These are phyloP conservation scores for Argyresthia albistria DNA, from an alignment of 2,888 invertebrate species.

Conservation along the genomic window DNA sequence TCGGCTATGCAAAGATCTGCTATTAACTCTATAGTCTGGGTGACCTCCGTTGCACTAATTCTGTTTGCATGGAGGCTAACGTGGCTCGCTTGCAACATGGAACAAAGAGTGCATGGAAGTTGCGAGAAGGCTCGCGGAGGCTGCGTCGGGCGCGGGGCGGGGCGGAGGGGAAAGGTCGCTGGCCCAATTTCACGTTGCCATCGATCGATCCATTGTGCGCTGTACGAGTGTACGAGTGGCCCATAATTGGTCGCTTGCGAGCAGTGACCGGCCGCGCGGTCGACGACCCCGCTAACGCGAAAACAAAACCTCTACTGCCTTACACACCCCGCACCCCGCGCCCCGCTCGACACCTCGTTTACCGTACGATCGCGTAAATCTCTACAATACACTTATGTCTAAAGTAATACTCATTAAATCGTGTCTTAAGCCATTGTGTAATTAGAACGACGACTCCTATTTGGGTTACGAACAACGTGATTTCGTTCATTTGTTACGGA, in stretches of 20 bases:
- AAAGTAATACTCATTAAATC: slow-evolving; percentile 20
- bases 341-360: slow-evolving; percentile 19
- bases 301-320: slow-evolving; percentile 57
- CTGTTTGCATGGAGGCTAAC: too few relatives aligned
- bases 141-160: slow-evolving; percentile 9
- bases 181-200: slow-evolving; percentile 68
- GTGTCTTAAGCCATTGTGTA: slow-evolving; percentile 34
- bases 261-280: slow-evolving; percentile 66
- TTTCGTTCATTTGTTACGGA: slow-evolving; percentile 3
- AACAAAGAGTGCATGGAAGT: slow-evolving; percentile 4
- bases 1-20: too few relatives aligned
- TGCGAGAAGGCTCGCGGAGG: slow-evolving; percentile 3
- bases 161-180: slow-evolving; percentile 32
- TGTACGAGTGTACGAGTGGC: slow-evolving; percentile 65
- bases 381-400: slow-evolving; percentile 10
- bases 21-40: too few relatives aligned
- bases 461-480: slow-evolving; percentile 19
- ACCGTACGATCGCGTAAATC: slow-evolving; percentile 5
- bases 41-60: too few relatives aligned
- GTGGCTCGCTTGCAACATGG: background rate
- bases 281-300: slow-evolving; percentile 54
- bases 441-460: slow-evolving; percentile 59
- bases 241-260: slow-evolving; percentile 70
- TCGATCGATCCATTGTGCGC: slow-evolving; percentile 73
- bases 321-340: slow-evolving; percentile 5